Evolutionary conservation across 1,140 invertebrate genomes (phyloP), one percentile per base, ranked within the genome.

Genomic region (Battus philenor): DNA sequence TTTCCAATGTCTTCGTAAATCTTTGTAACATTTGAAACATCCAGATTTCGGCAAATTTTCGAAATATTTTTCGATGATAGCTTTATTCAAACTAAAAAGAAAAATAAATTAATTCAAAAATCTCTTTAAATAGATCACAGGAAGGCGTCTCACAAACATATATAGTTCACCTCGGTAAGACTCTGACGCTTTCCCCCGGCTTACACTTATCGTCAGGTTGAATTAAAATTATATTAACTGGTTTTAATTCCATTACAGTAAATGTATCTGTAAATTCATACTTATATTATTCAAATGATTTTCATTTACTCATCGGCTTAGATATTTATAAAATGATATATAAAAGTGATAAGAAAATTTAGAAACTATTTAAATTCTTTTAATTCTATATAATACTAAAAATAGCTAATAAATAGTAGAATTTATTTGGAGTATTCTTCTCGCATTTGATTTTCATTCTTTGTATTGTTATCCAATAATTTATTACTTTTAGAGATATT

Each of bases 1-100:
- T 66, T 87, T 87, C 86, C 86, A 87, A 49, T 87, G 82, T 13
- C 86, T 72, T 46, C 75, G 78, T 29, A 87, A 59, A 52, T 87
- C 84, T 50, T 87, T 86, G 36, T 86, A 87, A 15, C 44, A 65
- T 41, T 66, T 77, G 46, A 86, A 87, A 44, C 57, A 66, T 44
- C 67, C 70, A 5, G 44, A 34, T 33, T 61, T 32, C 2, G 85
- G 83, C 32, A 87, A 59, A 3, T 38, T 47, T 34, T 69, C 54
- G 33, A 49, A 58, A 33, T 61, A 54, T 24, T 76, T 71, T 46
- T 80, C 68, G 4, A 86, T 48, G 2, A 64, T 55, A 5, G 75
- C 86, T 56, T 82, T 83, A 41, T 80, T 84, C 18, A 87, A 67
- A 54, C 86, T 87, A 51, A 16, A 72, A 70, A 47, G 46, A 43